phyloP scores from a whole-genome alignment of 2,888 invertebrate species.

The Abscondita cerata region DNA sequence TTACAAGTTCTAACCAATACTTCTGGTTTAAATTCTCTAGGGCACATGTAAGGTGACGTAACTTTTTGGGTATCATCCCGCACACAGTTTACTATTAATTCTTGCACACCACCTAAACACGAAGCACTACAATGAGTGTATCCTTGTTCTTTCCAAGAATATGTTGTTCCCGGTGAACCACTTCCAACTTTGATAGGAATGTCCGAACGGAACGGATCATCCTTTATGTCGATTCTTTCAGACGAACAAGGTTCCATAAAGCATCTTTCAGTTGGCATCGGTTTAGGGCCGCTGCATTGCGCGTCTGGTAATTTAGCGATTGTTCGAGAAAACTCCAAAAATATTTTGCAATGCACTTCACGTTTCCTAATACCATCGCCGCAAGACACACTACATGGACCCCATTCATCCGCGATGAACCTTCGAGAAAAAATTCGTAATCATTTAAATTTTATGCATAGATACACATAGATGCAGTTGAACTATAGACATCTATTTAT shows the following conservation, averaged over 20 bases:
- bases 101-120: constrained; percentile 88
- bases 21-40: constrained; percentile 86
- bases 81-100: constrained; percentile 87
- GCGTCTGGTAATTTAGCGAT: constrained; percentile 87
- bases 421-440: no score
- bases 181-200: constrained; percentile 50
- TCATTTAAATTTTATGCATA: no score
- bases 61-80: constrained; percentile 86
- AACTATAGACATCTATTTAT: no score
- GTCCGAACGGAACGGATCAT: constrained; percentile 49
- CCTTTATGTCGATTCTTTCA: constrained; percentile 62
- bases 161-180: constrained; percentile 79
- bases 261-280: constrained; percentile 81
- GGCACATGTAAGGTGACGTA: constrained; percentile 87
- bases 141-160: constrained; percentile 88
- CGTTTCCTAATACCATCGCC: constrained; percentile 88
- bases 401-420: constrained; percentile 93
- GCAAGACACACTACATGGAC: constrained; percentile 79
- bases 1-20: constrained; percentile 90
- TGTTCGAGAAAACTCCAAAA: constrained; percentile 88
- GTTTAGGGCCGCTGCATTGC: constrained; percentile 87
- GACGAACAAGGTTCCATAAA: constrained; percentile 77
- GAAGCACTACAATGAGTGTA: constrained; percentile 94
- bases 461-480: no score
- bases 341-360: constrained; percentile 93